Conservation (phyloP, 2,888 invertebrate genomes). For the Acronicta leporina region DNA sequence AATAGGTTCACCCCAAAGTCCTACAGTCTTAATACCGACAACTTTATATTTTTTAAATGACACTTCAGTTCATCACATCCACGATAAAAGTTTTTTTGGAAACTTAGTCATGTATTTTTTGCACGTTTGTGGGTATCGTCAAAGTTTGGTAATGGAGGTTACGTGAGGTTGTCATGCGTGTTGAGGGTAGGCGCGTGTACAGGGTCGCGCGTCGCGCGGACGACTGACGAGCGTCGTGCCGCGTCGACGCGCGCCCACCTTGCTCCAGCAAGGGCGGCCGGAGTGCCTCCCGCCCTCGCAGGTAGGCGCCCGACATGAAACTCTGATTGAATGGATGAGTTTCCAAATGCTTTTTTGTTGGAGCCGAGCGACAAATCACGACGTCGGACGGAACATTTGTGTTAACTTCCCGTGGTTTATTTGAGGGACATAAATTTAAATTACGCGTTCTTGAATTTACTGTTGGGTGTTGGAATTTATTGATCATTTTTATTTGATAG, state of each 20-base stretch:
- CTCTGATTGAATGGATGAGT: constrained; percentile 65
- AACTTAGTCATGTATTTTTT: constrained; percentile 24
- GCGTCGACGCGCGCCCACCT: constrained; percentile 60
- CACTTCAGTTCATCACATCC: constrained; percentile 56
- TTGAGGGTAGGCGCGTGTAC: constrained; percentile 52
- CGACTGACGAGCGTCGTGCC: constrained; percentile 64
- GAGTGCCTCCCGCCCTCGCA: constrained; percentile 69
- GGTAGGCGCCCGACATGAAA: constrained; percentile 66
- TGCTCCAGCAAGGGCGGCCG: constrained; percentile 56
- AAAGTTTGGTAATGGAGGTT: constrained; percentile 66
- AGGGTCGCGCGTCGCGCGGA: constrained; percentile 70
- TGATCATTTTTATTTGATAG: constrained; percentile 13
- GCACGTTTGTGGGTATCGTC: constrained; percentile 41
- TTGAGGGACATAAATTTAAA: constrained; percentile 50
- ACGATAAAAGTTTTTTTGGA: constrained; percentile 35
- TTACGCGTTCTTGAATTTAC: constrained; percentile 33
- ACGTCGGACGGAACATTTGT: constrained; percentile 52
- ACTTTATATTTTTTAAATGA: constrained; percentile 18
- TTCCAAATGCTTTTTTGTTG: constrained; percentile 57
- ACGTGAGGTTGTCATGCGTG: constrained; percentile 65
- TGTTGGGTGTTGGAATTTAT: constrained; percentile 18
- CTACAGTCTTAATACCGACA: constrained; percentile 33
- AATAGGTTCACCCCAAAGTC: constrained; percentile 49
- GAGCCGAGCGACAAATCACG: constrained; percentile 55
- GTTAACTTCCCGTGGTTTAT: constrained; percentile 51